Evolutionary conservation across 2,113 vertebrate genomes (phyloP), one percentile per base, ranked within the genome.

Genomic region (Mesembrinibis cayennensis): DNA sequence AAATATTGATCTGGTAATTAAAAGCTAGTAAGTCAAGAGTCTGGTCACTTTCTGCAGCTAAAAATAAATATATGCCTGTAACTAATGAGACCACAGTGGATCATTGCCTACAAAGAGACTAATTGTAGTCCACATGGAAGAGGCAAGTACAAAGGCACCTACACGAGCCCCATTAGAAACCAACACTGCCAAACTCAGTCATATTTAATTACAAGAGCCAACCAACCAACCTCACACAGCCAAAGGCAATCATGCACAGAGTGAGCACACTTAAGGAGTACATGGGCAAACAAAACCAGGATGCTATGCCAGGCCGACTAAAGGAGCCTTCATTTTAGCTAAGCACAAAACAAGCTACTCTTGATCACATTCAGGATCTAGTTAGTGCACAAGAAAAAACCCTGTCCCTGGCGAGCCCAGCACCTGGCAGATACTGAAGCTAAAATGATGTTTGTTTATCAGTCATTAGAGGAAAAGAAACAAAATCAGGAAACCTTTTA

Each of bases 401-500:
- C n/a, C 86, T 58, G 67, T 92, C 85, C 90, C 94, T 93, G 61
- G 49, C 15, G 53, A 97, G 96, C 92, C 90, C 87, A 91, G 81
- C 87, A 97, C 80, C 84, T 96, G 95, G 91, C 82, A 97, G 93
- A 97, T 93, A 66, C 80, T 92, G 95, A 98, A 95, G 92, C 93
- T 95, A 96, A 98, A 96, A 89, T 52, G 13, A 87, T 95, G 91
- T 96, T 97, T 78, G 94, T 97, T 97, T 97, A 98, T 97, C 96
- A 95, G 90, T 88, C 91, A 91, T 98, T 97, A 97, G 93, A 94
- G 93, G 67, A 97, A 98, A 97, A 97, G 77, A 95, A 98, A 97
- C 93, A 97, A 97, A 97, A 98, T 97, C 95, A 98, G 95, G 93
- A 97, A 98, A 95, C 91, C 87, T 96, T 96, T 92, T 94, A 96